These are phyloP conservation scores for Smutsia gigantea DNA, from an alignment of 2,797 vertebrate species.

Conservation along the genomic window DNA sequence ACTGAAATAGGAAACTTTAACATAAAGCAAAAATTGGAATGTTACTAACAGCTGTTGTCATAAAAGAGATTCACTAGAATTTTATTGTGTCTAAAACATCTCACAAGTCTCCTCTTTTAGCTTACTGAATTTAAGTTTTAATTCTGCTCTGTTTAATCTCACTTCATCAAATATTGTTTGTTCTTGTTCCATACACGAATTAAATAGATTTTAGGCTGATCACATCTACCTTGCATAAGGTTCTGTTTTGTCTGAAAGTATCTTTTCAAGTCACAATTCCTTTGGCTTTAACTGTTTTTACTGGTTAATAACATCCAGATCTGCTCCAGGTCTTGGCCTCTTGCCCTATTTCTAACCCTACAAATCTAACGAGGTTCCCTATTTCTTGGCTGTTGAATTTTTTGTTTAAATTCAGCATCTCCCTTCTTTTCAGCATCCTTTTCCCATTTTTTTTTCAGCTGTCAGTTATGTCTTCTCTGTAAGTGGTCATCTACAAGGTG, in stretches of 20 bases:
- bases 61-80: constrained; percentile 49
- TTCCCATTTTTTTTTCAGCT: not conserved
- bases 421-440: not conserved
- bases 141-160: not conserved
- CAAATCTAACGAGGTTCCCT: not conserved
- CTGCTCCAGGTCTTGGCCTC: not conserved
- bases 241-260: constrained; percentile 5
- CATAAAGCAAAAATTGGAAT: constrained; percentile 54
- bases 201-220: not conserved
- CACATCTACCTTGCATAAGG: not conserved
- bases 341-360: not conserved
- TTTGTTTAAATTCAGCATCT: not conserved
- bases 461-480: not conserved
- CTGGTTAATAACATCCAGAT: not conserved
- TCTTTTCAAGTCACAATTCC: not conserved
- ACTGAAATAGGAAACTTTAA: constrained; percentile 61
- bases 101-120: not conserved
- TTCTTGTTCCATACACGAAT: not conserved
- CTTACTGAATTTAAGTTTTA: not conserved
- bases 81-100: constrained; percentile 16
- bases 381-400: not conserved
- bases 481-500: not conserved
- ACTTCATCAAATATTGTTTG: not conserved
- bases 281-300: not conserved
- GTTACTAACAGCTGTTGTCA: constrained; percentile 61